Evolutionary conservation across 1,140 invertebrate species (phyloP), one percentile per base, ranked within the genome.

Genomic region (Paralvinella palmiformis): DNA sequence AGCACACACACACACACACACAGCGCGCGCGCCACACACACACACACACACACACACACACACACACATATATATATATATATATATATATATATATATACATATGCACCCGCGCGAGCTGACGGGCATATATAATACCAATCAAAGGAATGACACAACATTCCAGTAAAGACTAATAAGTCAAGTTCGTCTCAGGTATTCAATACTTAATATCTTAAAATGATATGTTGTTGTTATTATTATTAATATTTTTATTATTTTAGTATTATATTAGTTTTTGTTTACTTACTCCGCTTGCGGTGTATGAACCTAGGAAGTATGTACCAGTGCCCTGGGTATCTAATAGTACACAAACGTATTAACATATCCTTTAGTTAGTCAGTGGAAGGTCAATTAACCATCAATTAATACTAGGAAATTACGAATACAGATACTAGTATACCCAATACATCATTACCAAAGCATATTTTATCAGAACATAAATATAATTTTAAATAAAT

Each of bases 1-100:
- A 1, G 17, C 58, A 61, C 29, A 45, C 29, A 17, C 50, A 59
- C 58, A 59, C 24, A 59, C 58, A 41, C 31, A 59, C 58, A 59
- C 45, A 48, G n/a, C 6, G 5, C 20, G 1, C 20, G 6, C 20
- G n/a, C n/a, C 48, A 52, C 59, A 31, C 36, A 36, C 52, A 57
- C 53, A 55, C 29, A 31, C 37, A 20, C 48, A 13, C 48, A 52
- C 17, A 29, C 48, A 52, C 7, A 29, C 48, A 52, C 48, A 29
- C 48, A 52, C 17, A 10, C 20, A 52, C 10, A 13, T 15, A n/a
- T 44, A 44, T 44, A n/a, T n/a, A 44, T n/a, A 44, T 15, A n/a
- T 44, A 0, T 44, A 44, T 0, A 44, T 44, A n/a, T 44, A 44
- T n/a, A 44, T n/a, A 15, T n/a, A 13, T 44, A 15, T n/a, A n/a